Conservation (phyloP, 2,888 invertebrate genomes). For the Cephonodes hylas region DNA sequence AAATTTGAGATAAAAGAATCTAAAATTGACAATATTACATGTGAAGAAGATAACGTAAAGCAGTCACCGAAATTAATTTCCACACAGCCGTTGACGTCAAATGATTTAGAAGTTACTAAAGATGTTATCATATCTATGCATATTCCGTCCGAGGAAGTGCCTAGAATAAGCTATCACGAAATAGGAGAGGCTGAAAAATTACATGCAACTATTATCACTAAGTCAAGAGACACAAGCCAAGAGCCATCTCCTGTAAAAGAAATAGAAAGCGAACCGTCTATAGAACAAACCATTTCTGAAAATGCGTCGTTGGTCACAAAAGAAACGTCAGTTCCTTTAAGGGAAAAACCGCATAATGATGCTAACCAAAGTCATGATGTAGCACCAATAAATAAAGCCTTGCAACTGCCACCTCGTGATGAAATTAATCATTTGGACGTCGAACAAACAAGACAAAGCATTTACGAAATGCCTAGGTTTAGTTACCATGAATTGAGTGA, state of each 20-base stretch:
- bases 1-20: not conserved
- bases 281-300: not conserved
- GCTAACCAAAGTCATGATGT: conserved; percentile 12
- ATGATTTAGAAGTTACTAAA: not conserved
- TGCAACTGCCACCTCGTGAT: conserved; percentile 3
- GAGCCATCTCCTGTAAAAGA: conserved; percentile 22
- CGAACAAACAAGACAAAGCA: conserved; percentile 9
- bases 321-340: not conserved
- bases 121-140: too few species aligned
- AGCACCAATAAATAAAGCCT: conserved; percentile 15
- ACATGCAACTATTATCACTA: conserved; percentile 30
- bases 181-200: conserved; percentile 25
- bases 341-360: conserved; percentile 4
- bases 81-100: not conserved
- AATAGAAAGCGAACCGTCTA: not conserved
- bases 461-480: conserved; percentile 44
- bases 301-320: not conserved
- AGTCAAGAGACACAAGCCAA: conserved; percentile 28
- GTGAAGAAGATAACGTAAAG: not conserved
- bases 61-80: not conserved
- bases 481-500: conserved; percentile 51
- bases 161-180: conserved; percentile 25
- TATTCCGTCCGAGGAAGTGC: too few species aligned
- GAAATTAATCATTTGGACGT: conserved; percentile 13
- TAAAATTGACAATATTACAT: not conserved